A percentile compares a stretch with the other conserved stretches of the same genome.
These are phyloP conservation scores for Agapetus fuscipes DNA, from an alignment of 2,888 invertebrate genomes.

Conservation along the genomic window DNA sequence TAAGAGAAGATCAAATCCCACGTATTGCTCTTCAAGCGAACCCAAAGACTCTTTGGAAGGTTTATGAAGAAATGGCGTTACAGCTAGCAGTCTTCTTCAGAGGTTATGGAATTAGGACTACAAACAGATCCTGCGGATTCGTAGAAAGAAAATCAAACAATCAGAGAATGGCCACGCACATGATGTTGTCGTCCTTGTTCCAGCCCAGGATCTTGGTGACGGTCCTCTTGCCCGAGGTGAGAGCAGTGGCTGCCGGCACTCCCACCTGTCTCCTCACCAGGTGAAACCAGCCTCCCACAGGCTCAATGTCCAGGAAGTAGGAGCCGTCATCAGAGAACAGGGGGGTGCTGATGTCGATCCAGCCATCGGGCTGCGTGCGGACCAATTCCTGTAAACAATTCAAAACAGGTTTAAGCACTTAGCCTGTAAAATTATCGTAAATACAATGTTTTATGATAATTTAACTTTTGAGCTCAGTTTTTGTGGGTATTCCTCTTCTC, in stretches of 20 bases:
- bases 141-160: too few species aligned
- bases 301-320: conserved; percentile 37
- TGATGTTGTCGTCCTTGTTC: conserved; percentile 45
- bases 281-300: conserved; percentile 37
- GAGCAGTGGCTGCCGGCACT: conserved; percentile 33
- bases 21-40: too few species aligned
- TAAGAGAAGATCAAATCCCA: too few species aligned
- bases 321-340: conserved; percentile 40
- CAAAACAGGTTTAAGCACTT: not conserved
- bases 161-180: too few species aligned
- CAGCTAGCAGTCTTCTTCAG: too few species aligned
- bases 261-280: conserved; percentile 31
- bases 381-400: conserved; percentile 33
- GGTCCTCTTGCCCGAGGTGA: conserved; percentile 50
- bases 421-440: not conserved
- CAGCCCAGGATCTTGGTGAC: conserved; percentile 53
- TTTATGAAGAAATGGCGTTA: too few species aligned
- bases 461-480: too few species aligned
- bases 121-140: too few species aligned
- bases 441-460: not conserved
- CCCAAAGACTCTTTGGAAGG: too few species aligned
- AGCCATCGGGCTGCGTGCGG: conserved; percentile 55
- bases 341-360: conserved; percentile 55
- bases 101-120: too few species aligned
- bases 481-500: too few species aligned